A percentile compares a stretch with the other conserved stretches of the same genome.
Conservation (phyloP, 2,113 vertebrate genomes). For the Tinamus guttatus region DNA sequence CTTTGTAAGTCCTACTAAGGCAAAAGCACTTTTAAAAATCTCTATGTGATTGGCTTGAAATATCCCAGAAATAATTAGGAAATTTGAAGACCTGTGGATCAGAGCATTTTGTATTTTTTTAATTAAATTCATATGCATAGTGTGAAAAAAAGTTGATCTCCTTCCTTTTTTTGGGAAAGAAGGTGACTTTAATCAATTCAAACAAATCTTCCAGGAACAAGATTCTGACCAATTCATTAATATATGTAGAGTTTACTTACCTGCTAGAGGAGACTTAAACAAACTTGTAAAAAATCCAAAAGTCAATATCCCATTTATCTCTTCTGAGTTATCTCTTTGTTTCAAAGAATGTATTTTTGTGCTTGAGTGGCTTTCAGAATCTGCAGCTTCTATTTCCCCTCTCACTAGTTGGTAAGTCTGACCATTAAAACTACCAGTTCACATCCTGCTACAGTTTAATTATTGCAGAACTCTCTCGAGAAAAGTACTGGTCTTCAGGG, state of each 20-base stretch:
- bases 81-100: neutral
- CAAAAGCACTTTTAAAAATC: neutral
- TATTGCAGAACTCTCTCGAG: neutral
- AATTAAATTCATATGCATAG: neutral
- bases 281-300: neutral
- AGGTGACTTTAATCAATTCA: neutral
- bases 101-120: accelerated
- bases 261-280: neutral
- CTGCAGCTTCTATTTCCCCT: neutral
- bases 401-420: neutral
- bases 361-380: neutral
- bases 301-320: neutral
- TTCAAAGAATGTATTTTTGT: neutral
- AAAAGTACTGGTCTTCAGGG: neutral
- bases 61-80: neutral
- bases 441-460: neutral
- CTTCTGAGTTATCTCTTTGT: neutral
- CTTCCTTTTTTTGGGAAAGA: neutral
- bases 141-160: neutral
- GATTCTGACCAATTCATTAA: neutral
- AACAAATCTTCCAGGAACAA: neutral
- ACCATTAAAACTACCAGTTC: neutral
- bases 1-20: neutral
- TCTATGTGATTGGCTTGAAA: neutral
- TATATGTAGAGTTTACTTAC: neutral